Conservation (phyloP, 2,113 vertebrate species). For the Vidua macroura region DNA sequence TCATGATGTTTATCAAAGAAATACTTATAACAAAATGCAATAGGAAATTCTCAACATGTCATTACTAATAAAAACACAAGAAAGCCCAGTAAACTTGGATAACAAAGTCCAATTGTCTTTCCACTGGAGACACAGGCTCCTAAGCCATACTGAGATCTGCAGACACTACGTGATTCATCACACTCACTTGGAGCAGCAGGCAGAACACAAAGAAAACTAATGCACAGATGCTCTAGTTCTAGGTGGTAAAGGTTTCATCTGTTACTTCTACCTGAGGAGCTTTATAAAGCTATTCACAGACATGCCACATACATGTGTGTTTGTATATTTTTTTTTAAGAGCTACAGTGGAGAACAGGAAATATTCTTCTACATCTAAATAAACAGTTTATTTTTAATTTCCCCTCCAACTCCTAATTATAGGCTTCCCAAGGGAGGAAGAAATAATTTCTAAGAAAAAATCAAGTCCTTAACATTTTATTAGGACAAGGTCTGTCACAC, state of each 20-base stretch:
- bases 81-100: neutral
- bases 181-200: neutral
- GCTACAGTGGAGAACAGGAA: neutral
- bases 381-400: neutral
- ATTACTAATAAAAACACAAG: neutral
- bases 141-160: neutral
- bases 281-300: neutral
- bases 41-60: neutral
- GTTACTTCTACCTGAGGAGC: neutral
- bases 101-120: neutral
- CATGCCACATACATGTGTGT: no score
- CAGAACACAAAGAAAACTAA: neutral
- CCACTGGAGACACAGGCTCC: neutral
- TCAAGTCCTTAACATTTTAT: neutral
- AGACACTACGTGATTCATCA: neutral
- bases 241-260: neutral
- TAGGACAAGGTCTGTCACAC: neutral
- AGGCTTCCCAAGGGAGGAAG: neutral
- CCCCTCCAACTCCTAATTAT: neutral
- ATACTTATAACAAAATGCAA: neutral
- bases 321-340: neutral
- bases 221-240: neutral
- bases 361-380: neutral
- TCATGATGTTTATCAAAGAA: rapidly evolving
- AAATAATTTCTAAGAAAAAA: neutral